Percentiles rank a stretch among this genome's conserved stretches.
Evolutionary conservation across 1,140 invertebrate genomes (phyloP).

Genomic region (Whitmania pigra): DNA sequence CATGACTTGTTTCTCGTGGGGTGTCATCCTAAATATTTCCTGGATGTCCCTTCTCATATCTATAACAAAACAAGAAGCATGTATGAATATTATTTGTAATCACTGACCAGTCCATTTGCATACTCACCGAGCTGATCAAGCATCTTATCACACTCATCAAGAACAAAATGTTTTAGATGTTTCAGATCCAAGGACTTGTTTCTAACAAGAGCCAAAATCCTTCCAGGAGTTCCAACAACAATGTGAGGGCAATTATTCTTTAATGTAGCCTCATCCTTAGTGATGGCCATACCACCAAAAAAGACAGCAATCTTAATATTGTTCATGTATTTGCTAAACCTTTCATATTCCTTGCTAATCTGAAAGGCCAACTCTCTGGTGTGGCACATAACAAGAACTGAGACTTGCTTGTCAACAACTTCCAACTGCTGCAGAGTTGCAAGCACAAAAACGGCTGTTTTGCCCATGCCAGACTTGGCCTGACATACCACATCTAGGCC

Average conservation of each 20-base stretch:
- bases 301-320: constrained; percentile 86
- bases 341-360: constrained; percentile 96
- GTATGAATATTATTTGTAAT: background rate
- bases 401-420: constrained; percentile 79
- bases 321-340: constrained; percentile 95
- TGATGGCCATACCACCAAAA: constrained; percentile 81
- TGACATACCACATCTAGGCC: constrained; percentile 99
- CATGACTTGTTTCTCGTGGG: constrained; percentile 99
- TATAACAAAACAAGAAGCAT: constrained; percentile 34
- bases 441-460: constrained; percentile 96
- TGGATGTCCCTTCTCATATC: constrained; percentile 98
- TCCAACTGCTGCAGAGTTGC: constrained; percentile 90
- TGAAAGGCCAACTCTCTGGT: constrained; percentile 95
- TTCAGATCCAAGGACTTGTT: constrained; percentile 80
- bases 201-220: constrained; percentile 79
- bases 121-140: constrained; percentile 73
- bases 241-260: constrained; percentile 91
- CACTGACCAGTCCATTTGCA: background rate
- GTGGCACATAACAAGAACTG: constrained; percentile 94
- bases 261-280: constrained; percentile 87
- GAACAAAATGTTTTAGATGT: constrained; percentile 89
- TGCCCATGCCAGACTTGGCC: constrained; percentile 99
- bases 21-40: constrained; percentile 96
- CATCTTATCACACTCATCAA: constrained; percentile 99
- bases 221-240: constrained; percentile 91